Percentiles rank a stretch among this genome's conserved stretches.
Conservation (phyloP, 2,888 invertebrate genomes). For the Papilio elwesi region DNA sequence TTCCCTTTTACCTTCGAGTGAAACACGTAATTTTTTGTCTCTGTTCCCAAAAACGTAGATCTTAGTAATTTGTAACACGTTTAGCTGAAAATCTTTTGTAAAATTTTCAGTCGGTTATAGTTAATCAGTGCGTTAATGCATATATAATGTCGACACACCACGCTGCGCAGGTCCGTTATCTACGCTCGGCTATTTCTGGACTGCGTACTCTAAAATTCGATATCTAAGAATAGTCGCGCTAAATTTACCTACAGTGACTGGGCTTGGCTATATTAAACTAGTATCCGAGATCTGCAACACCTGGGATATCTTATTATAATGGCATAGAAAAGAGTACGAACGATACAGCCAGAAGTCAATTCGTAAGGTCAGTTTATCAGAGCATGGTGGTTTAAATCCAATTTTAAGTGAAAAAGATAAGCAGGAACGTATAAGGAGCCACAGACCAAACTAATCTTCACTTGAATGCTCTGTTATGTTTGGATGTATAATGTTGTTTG, state of each 20-base stretch:
- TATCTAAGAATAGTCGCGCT: conserved; percentile 36
- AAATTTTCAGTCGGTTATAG: background rate
- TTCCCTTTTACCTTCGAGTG: too few relatives aligned
- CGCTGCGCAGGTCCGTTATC: conserved; percentile 41
- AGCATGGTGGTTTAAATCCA: background rate
- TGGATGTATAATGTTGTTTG: too few relatives aligned
- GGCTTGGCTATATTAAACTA: conserved; percentile 25
- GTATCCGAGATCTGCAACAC: conserved; percentile 30
- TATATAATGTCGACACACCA: background rate
- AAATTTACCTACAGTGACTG: conserved; percentile 35
- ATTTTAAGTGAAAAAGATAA: too few relatives aligned
- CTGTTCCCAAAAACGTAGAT: background rate
- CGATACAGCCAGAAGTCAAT: background rate
- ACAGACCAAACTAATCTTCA: too few relatives aligned
- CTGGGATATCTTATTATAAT: conserved; percentile 36
- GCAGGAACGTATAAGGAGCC: too few relatives aligned
- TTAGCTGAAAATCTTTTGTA: background rate
- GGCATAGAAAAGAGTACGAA: conserved; percentile 4
- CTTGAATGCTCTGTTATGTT: too few relatives aligned
- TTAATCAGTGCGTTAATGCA: conserved; percentile 1
- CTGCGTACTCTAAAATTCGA: conserved; percentile 37
- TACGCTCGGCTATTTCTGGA: conserved; percentile 35
- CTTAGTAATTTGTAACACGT: background rate
- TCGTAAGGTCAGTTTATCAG: conserved; percentile 4
- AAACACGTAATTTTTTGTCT: too few relatives aligned